Percentiles rank a stretch among this genome's conserved stretches.
Conservation (phyloP, 92 coral and sea anemone species). For the Muricea muricata region DNA sequence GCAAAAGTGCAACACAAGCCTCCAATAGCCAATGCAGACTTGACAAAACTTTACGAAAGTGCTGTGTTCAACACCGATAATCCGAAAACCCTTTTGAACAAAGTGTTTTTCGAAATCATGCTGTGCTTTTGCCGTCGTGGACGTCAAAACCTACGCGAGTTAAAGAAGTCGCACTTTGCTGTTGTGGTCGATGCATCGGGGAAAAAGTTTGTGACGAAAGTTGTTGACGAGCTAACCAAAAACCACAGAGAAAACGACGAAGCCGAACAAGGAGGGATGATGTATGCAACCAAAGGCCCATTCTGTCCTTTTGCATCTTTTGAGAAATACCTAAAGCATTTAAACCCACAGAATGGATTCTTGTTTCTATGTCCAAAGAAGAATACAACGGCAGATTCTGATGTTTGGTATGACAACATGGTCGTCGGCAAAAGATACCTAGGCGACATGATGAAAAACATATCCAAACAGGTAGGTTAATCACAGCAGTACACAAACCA, state of each 20-base stretch:
- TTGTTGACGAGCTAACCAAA: conserved; percentile 35
- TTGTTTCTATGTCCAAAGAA: conserved; percentile 71
- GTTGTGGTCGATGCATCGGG: conserved; percentile 19
- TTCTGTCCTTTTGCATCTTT: conserved; percentile 40
- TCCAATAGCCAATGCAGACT: conserved; percentile 16
- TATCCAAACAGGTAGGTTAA: conserved; percentile 57
- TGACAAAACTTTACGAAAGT: conserved; percentile 25
- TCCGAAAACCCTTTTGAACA: conserved; percentile 9
- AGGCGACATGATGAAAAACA: conserved; percentile 51
- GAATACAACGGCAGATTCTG: conserved; percentile 19
- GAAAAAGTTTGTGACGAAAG: conserved; percentile 15
- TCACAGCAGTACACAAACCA: too few relatives aligned
- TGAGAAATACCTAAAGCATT: conserved; percentile 58
- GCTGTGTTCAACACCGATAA: neutral
- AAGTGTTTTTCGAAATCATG: conserved; percentile 11
- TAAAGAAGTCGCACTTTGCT: conserved; percentile 55
- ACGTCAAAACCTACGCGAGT: too few relatives aligned
- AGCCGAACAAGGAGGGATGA: neutral
- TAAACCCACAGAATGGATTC: conserved; percentile 57
- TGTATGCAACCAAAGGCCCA: conserved; percentile 16
- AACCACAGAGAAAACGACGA: conserved; percentile 26
- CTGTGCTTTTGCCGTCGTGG: too few relatives aligned
- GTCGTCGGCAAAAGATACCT: conserved; percentile 52
- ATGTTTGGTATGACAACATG: conserved; percentile 64
- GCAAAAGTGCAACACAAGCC: conserved; percentile 29